Conservation (phyloP, 2,113 vertebrate species). For the human region GRCh38 chr2:50650001-50650500, state of each 20-base stretch:
- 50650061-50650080: neutral
- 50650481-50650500: constrained; percentile 14
- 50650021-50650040: neutral
- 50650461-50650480: constrained; percentile 40
- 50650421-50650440: constrained; percentile 41
- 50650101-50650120: neutral
- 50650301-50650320: neutral
- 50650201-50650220: neutral
- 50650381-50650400: neutral
- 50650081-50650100: neutral
- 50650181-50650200: neutral
- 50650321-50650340: neutral
- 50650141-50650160: neutral
- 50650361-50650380: neutral
- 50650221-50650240: neutral
- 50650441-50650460: constrained; percentile 42
- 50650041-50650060: neutral
- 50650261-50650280: neutral
- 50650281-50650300: neutral
- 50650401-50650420: neutral
- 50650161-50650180: neutral
- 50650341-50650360: neutral
- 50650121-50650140: neutral
- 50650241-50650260: too few relatives aligned
- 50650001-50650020: neutral